Conservation (phyloP, 2,888 invertebrate genomes). For the Rosalia funebris region DNA sequence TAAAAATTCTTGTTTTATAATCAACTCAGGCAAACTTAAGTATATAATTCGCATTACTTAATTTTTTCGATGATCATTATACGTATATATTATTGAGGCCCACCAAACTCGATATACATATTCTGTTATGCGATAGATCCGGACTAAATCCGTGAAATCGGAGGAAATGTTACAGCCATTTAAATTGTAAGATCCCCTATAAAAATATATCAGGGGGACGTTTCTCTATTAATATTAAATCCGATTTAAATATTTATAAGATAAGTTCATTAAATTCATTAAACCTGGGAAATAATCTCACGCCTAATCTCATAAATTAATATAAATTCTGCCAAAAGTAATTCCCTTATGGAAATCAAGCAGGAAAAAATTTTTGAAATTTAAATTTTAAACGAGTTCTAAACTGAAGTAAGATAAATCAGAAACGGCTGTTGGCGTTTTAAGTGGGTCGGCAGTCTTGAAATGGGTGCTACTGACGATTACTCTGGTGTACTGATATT, state of each 20-base stretch:
- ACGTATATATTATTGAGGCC: too few species aligned
- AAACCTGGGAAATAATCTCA: conserved; percentile 14
- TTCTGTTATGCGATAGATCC: too few species aligned
- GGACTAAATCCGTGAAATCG: too few species aligned
- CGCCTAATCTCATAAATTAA: conserved; percentile 18
- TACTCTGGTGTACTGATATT: not conserved
- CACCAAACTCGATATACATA: too few species aligned
- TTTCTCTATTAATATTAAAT: conserved; percentile 11
- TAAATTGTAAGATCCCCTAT: too few species aligned
- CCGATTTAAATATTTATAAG: conserved; percentile 18
- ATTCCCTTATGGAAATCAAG: conserved; percentile 22
- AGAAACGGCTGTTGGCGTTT: conserved; percentile 9
- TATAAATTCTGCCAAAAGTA: conserved; percentile 22
- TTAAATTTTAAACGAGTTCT: conserved; percentile 21
- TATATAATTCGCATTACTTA: too few species aligned
- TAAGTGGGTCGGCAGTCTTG: conserved; percentile 8
- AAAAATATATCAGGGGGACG: conserved; percentile 3
- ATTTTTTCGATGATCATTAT: too few species aligned
- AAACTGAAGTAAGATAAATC: conserved; percentile 20
- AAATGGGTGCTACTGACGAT: conserved; percentile 1
- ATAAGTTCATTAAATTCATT: conserved; percentile 14
- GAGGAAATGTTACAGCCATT: too few species aligned
- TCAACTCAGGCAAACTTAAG: too few species aligned
- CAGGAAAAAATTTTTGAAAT: conserved; percentile 16
- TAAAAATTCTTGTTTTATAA: too few species aligned